These are phyloP conservation scores for Paramacrobiotus metropolitanus DNA, from an alignment of 1,140 invertebrate genomes.

Conservation along the genomic window DNA sequence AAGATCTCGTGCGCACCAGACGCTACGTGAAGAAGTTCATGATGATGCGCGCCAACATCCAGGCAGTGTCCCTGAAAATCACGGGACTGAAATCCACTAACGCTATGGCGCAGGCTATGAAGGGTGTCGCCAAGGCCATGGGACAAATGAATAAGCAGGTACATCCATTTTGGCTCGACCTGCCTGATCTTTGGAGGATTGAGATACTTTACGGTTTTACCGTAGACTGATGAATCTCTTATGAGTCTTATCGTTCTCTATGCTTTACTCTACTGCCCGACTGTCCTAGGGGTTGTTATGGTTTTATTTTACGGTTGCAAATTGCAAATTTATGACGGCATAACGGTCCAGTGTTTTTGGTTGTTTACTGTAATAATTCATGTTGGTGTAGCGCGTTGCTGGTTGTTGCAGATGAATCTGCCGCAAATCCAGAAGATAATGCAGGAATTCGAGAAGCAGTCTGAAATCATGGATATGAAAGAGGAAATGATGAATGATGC, in stretches of 20 bases:
- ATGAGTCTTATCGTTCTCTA: too few species aligned
- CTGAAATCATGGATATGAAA: constrained; percentile 99
- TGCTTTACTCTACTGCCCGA: too few species aligned
- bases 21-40: constrained; percentile 94
- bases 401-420: constrained; percentile 53
- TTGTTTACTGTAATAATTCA: not conserved
- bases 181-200: too few species aligned
- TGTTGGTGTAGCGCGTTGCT: constrained; percentile 2
- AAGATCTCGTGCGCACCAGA: constrained; percentile 86
- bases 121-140: constrained; percentile 95
- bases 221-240: too few species aligned
- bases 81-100: constrained; percentile 94
- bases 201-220: too few species aligned
- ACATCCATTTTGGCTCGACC: too few species aligned
- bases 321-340: too few species aligned
- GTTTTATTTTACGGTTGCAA: too few species aligned
- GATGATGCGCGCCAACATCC: constrained; percentile 97
- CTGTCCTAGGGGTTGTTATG: too few species aligned
- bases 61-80: constrained; percentile 93
- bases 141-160: constrained; percentile 79
- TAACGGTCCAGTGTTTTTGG: too few species aligned
- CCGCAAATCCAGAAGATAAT: constrained; percentile 98
- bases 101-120: constrained; percentile 98
- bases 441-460: constrained; percentile 97
- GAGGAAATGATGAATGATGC: constrained; percentile 99